Evolutionary conservation across 2,113 vertebrate genomes (phyloP), one percentile per base, ranked within the genome.

Genomic region (Sciurus niger): DNA sequence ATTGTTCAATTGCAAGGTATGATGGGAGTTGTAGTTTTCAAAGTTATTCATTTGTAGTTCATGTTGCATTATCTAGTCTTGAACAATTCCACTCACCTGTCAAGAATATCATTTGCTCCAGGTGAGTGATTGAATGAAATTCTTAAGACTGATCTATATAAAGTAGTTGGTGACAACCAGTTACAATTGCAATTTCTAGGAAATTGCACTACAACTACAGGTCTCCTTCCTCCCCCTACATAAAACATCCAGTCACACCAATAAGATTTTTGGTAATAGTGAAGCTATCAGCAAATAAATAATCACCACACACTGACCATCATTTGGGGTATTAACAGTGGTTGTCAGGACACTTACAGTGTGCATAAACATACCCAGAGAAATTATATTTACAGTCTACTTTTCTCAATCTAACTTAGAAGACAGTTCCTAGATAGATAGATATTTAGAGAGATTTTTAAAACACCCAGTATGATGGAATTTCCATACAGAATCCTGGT

Each of bases 391-490:
- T 12, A 91, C 46, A 78, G 65, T 58, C 17, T 32, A 67, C 91
- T 43, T 72, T 40, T 72, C 5, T 85, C 82, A 93, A 53, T 94
- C 67, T 70, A 46, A 76, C 14, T 58, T 72, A 58, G 53, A 95
- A 85, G 73, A 77, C 68, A 85, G 48, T 96, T 78, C 46, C 94
- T 65, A 34, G 34, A 89, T 53, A 65, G 53, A 17, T 37, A 97
- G 51, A 78, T 53, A 94, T 97, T 97, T 96, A 97, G 30, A 32
- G 43, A 51, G 60, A 93, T 80, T 98, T 95, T 84, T 68, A 96
- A 98, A 98, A 93, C 96, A 93, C 17, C 85, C 96, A 88, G 95
- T 97, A 99, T 99, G 98, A 99, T 98, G 98, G 98, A 98, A 89
- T 95, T 97, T 98, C 98, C 98, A 94, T 96, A 97, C 84, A 89